Base-by-base conservation (phyloP, 2,113 vertebrate genomes). In the Tichodroma muraria region DNA sequence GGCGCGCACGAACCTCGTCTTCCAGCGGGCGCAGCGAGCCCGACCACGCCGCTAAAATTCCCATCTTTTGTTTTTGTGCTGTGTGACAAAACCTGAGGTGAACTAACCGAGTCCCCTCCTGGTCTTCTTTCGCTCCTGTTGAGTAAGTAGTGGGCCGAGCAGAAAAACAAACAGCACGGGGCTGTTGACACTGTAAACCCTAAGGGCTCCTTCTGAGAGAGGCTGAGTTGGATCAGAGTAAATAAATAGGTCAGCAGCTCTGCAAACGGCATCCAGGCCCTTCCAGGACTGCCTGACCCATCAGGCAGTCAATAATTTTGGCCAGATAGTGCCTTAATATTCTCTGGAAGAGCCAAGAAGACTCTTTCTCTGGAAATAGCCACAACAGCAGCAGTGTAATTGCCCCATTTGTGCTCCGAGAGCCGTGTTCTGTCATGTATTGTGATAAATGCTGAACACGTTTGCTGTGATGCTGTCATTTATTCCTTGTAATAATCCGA, bases 241-340 rank as follows among this genome's bases (percentile, higher is more conserved):
- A 90, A 93, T 91, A 94, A 92, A 91, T 87, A 92, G 75, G 94
- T 94, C 89, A 94, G 76, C 76, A 2, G 11, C 90, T 75, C 35
- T 47, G 72, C 69, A 93, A 71, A 61, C 70, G 4, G 19, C 72
- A 82, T 45, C 70, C 56, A 81, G 84, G 38, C 47, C 85, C 63
- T 91, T 93, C 80, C 84, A 94, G 89, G 65, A 85, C 42, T 68
- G 33, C 40, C 57, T 9, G 70, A 37, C 40, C 89, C 80, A 85
- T 75, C 89, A 87, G 66, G n/a, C 66, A 84, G 59, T 44, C 9
- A 2, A 57, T 71, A 78, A 65, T 92, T 96, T 92, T 90, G 94
- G 63, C 65, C 52, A 84, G 57, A 72, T 24, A 91, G 27, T 80
- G 50, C 64, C 72, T 91, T 75, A 53, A 78, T 23, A 35, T 57